Base-by-base conservation (phyloP, 2,888 invertebrate species). In the Ephialtes manifestator region DNA sequence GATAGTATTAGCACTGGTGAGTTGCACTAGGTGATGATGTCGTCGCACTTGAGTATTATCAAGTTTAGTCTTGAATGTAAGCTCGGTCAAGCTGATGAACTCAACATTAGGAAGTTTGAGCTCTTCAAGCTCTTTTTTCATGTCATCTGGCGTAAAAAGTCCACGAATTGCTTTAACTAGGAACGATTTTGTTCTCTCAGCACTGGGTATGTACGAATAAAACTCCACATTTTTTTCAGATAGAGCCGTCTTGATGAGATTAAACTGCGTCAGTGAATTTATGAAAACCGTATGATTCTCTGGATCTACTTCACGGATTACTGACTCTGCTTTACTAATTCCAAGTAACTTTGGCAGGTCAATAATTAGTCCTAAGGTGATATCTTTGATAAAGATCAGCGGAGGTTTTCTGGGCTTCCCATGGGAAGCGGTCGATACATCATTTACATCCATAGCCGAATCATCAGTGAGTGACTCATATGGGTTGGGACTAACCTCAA, bases 11-110 rank as follows among this genome's bases (percentile, higher is more conserved):
- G 55, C 46, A 13, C 13, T 10, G 0, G 80, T 28, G 0, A 83
- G 4, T 70, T 85, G 83, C 0, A 85, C 13, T 1, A 79, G 18
- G 28, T 80, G 68, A 24, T 79, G 80, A 2, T 48, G 13, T 24
- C 13, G 55, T 1, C 68, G 20, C 0, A 24, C 24, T 0, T 51
- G 4, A 0, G 13, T 28, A 24, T 60, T 48, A 15, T 68, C 24
- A 24, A 24, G 68, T 0, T 18, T 10, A 7, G 7, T 7, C 4
- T 35, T 35, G 7, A 35, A 35, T 35, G 4, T 2, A 0, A 68
- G 60, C 46, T 74, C 24, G 0, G 53, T 24, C 0, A 74, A 1
- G 3, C 3, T 10, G 28, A 67, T 2, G 0, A 74, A 48, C 1
- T 83, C 67, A 43, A n/a, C 20, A 24, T 79, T 71, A 1, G 8